Evolutionary conservation across 2,113 vertebrate species (phyloP).

Genomic region (Theristicus caerulescens): DNA sequence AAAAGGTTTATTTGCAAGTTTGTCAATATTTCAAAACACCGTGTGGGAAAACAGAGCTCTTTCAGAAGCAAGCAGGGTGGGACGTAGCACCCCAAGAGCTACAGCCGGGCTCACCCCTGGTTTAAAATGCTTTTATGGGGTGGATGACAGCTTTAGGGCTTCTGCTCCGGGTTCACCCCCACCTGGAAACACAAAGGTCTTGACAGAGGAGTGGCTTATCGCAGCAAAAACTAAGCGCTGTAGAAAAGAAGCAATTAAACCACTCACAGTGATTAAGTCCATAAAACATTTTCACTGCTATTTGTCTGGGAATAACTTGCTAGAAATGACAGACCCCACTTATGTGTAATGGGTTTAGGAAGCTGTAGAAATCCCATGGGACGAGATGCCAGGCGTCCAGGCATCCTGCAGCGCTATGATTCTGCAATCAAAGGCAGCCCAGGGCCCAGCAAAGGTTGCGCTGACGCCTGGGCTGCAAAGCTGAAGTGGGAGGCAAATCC

Average conservation of each 20-base stretch:
- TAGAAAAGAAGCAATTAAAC: conserved; percentile 7
- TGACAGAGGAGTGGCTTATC: not conserved
- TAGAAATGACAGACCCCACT: not conserved
- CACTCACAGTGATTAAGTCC: not conserved
- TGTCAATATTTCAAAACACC: rapidly evolving
- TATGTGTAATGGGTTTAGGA: not conserved
- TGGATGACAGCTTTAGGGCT: not conserved
- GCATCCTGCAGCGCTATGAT: not conserved
- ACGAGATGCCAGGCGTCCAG: not conserved
- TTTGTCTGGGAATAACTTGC: not conserved
- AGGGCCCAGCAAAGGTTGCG: not conserved
- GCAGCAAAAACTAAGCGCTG: not conserved
- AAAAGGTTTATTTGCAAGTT: not conserved
- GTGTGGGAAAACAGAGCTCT: not conserved
- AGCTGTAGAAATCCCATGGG: not conserved
- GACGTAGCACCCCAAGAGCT: not conserved
- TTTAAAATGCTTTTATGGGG: not conserved
- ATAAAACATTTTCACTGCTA: not conserved
- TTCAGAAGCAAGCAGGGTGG: rapidly evolving
- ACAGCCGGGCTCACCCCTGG: not conserved
- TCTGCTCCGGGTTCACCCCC: not conserved
- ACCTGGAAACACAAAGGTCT: not conserved
- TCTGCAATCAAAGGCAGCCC: not conserved
- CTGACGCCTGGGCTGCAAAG: not conserved
- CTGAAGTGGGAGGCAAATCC: not conserved